Conservation (phyloP, 2,888 invertebrate genomes). For the Ecliptopera silaceata region DNA sequence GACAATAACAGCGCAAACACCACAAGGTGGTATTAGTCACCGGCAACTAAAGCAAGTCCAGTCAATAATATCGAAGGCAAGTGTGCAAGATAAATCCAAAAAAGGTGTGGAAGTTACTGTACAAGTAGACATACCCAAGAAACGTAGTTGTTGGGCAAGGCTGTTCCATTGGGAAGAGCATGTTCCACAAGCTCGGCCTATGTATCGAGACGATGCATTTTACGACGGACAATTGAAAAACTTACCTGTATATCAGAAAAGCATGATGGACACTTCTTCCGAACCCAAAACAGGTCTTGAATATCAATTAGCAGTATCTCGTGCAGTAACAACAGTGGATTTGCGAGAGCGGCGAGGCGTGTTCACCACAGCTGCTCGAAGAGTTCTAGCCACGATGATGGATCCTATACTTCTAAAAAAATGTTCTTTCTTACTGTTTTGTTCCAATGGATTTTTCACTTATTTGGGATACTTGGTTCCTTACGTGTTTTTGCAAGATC, state of each 20-base stretch:
- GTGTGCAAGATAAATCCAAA: conserved; percentile 47
- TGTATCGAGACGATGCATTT: conserved; percentile 77
- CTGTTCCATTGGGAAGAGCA: conserved; percentile 68
- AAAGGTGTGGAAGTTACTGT: conserved; percentile 49
- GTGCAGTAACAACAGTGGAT: conserved; percentile 67
- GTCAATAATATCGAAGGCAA: conserved; percentile 61
- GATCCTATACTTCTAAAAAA: conserved; percentile 63
- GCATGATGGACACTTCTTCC: conserved; percentile 50
- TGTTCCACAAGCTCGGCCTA: conserved; percentile 62
- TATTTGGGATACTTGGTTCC: conserved; percentile 68
- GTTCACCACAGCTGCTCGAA: conserved; percentile 67
- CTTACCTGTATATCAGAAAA: conserved; percentile 68
- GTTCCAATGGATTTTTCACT: conserved; percentile 56
- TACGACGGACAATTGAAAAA: conserved; percentile 64
- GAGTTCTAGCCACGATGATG: conserved; percentile 75
- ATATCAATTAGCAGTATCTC: conserved; percentile 73
- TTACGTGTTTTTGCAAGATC: conserved; percentile 63
- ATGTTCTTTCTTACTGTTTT: conserved; percentile 58
- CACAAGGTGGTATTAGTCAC: conserved; percentile 58
- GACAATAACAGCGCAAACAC: conserved; percentile 57
- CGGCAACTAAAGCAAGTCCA: conserved; percentile 66
- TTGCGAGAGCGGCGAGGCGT: conserved; percentile 64
- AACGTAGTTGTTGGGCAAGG: conserved; percentile 56
- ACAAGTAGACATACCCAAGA: conserved; percentile 37
- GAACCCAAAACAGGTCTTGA: conserved; percentile 67